A percentile compares a stretch with the other conserved stretches of the same genome.
Evolutionary conservation across 1,140 invertebrate genomes (phyloP).

Genomic region (Drosophila obscura): DNA sequence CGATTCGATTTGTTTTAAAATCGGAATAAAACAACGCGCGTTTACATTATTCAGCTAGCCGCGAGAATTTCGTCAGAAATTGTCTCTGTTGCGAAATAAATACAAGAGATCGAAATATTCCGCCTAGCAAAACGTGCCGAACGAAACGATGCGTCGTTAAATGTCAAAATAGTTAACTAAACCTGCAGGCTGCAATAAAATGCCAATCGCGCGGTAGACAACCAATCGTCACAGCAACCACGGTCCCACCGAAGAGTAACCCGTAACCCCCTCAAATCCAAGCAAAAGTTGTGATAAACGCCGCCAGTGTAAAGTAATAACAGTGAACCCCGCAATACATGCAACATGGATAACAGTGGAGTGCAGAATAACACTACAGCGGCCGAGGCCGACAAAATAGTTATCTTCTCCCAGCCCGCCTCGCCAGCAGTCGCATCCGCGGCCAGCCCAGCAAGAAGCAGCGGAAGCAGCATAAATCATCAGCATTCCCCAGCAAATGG

Average conservation of each 20-base stretch:
- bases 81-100: constrained; percentile 39
- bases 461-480: constrained; percentile 15
- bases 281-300: constrained; percentile 60
- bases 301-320: constrained; percentile 36
- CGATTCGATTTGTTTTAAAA: constrained; percentile 79
- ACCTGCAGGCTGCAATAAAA: constrained; percentile 46
- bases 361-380: constrained; percentile 38
- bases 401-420: constrained; percentile 51
- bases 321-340: constrained; percentile 15
- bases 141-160: constrained; percentile 42
- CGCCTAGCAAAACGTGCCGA: constrained; percentile 8
- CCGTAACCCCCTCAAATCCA: not conserved
- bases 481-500: constrained; percentile 1
- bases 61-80: constrained; percentile 60
- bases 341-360: constrained; percentile 72
- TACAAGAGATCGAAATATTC: constrained; percentile 29
- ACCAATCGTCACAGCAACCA: constrained; percentile 38
- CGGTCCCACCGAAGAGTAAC: too few species aligned
- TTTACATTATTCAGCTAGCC: constrained; percentile 48
- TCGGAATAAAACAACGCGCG: constrained; percentile 48
- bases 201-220: constrained; percentile 70
- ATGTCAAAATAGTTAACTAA: constrained; percentile 58
- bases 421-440: constrained; percentile 29
- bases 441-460: constrained; percentile 20
- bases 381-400: constrained; percentile 56